Evolutionary conservation across 2,797 vertebrate genomes (phyloP).

Genomic region (Rhinichthys osculus): DNA sequence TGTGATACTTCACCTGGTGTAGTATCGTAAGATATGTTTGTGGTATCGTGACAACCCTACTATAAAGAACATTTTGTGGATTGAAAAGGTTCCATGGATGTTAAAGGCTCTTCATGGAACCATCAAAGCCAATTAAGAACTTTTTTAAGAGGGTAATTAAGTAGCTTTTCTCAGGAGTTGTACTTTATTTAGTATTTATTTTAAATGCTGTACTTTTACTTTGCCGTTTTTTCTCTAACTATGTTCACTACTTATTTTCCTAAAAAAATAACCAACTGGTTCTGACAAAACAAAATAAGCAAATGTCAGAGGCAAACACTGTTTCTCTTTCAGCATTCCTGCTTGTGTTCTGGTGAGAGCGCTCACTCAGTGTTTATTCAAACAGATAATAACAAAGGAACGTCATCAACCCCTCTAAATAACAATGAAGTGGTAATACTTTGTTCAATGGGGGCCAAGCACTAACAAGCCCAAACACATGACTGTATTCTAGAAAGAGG

Average conservation of each 20-base stretch:
- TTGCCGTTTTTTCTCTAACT: not conserved
- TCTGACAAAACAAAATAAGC: not conserved
- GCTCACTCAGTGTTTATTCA: constrained; percentile 8
- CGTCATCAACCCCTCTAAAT: not conserved
- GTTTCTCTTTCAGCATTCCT: not conserved
- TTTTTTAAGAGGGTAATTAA: not conserved
- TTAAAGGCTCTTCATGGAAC: not conserved
- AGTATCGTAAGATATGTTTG: no score
- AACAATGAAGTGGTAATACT: not conserved
- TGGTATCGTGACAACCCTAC: no score
- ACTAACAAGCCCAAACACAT: constrained; percentile 1
- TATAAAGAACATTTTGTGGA: not conserved
- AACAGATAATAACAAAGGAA: constrained; percentile 21
- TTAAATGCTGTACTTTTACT: not conserved
- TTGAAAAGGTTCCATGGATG: not conserved
- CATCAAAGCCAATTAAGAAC: not conserved
- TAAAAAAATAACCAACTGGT: not conserved
- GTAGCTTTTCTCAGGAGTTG: not conserved
- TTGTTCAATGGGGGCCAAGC: not conserved
- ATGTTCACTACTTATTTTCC: not conserved
- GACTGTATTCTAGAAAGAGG: no score
- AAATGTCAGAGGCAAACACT: no score
- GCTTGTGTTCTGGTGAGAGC: not conserved
- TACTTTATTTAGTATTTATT: not conserved
- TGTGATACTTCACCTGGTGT: no score